These are phyloP conservation scores for Chelonus formosanus DNA, from an alignment of 2,888 invertebrate genomes.

Conservation along the genomic window DNA sequence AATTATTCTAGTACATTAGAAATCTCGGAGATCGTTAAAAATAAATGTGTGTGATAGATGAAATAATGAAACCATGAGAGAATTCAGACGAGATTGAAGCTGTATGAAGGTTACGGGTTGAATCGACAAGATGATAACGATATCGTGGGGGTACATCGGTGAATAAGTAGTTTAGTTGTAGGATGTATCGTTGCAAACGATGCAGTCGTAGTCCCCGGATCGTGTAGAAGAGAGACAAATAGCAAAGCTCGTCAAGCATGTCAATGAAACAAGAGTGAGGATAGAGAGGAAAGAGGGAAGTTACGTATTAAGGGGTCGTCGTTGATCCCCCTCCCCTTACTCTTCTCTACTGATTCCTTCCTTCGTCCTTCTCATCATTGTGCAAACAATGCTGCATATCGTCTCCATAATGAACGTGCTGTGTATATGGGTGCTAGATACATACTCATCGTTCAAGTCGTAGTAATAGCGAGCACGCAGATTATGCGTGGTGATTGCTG, in stretches of 20 bases:
- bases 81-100: neutral
- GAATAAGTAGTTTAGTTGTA: slow-evolving; percentile 55
- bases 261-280: slow-evolving; percentile 34
- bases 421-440: slow-evolving; percentile 38
- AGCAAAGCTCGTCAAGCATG: slow-evolving; percentile 41
- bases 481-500: slow-evolving; percentile 64
- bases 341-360: slow-evolving; percentile 40
- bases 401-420: slow-evolving; percentile 63
- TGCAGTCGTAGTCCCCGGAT: slow-evolving; percentile 13
- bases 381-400: slow-evolving; percentile 64
- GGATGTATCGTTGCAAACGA: no score
- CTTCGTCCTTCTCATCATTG: slow-evolving; percentile 57
- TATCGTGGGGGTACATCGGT: slow-evolving; percentile 38
- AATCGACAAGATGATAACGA: slow-evolving; percentile 11
- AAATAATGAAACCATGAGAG: neutral
- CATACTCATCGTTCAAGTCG: slow-evolving; percentile 46
- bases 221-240: slow-evolving; percentile 38
- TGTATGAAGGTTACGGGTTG: neutral
- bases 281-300: slow-evolving; percentile 28
- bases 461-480: slow-evolving; percentile 64
- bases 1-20: no score
- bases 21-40: no score
- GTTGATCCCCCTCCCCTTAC: slow-evolving; percentile 24
- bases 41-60: no score
- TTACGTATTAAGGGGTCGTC: slow-evolving; percentile 51